These are phyloP conservation scores for Cyprinodon variegatus DNA, from an alignment of 2,113 vertebrate species.

Conservation along the genomic window DNA sequence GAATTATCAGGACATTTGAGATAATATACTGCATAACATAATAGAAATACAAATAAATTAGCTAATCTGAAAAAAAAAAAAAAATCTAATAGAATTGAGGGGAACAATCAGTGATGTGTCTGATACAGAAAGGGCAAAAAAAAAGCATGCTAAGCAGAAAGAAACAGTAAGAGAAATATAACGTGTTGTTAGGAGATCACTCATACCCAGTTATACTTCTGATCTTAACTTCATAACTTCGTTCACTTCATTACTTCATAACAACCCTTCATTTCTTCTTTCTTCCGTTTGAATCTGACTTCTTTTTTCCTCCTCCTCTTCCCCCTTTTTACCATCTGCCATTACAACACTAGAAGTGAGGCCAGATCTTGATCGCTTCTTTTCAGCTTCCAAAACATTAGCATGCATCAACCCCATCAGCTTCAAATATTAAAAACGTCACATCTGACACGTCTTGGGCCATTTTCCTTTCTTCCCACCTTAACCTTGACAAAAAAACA, in stretches of 20 bases:
- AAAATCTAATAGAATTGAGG: constrained; percentile 31
- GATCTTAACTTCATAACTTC: constrained; percentile 80
- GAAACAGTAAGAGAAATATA: constrained; percentile 83
- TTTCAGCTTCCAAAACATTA: constrained; percentile 86
- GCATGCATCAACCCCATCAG: constrained; percentile 99
- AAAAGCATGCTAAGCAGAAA: constrained; percentile 71
- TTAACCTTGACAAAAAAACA: constrained; percentile 99
- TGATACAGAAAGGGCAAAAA: constrained; percentile 46
- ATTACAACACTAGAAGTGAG: constrained; percentile 92
- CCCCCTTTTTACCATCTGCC: constrained; percentile 94
- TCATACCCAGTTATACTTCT: constrained; percentile 76
- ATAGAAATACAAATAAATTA: constrained; percentile 35
- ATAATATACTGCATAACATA: constrained; percentile 20
- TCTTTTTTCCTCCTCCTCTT: constrained; percentile 95
- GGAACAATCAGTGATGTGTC: constrained; percentile 52
- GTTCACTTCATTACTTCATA: constrained; percentile 78
- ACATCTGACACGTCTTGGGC: constrained; percentile 95
- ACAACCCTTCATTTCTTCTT: constrained; percentile 94
- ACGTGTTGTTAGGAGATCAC: constrained; percentile 72
- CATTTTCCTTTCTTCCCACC: constrained; percentile 96
- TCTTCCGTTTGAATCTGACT: constrained; percentile 80
- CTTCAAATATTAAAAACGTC: constrained; percentile 98
- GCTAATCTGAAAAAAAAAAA: constrained; percentile 33
- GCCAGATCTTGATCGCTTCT: constrained; percentile 86
- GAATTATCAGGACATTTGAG: constrained; percentile 20